phyloP scores from a whole-genome alignment of 2,888 invertebrate genomes.

The Zelleria hepariella region DNA sequence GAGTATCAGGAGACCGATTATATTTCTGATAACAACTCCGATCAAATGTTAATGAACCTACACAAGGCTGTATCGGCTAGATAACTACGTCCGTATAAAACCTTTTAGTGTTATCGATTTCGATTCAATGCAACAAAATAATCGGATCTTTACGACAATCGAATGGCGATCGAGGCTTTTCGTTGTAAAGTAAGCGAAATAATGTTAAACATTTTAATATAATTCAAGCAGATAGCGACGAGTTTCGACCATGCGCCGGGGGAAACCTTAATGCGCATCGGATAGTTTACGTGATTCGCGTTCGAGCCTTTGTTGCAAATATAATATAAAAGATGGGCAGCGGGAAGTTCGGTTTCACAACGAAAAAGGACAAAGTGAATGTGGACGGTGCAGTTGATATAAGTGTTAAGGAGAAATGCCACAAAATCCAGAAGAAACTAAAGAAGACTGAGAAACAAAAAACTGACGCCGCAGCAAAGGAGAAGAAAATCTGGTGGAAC shows the following conservation, averaged over 20 bases:
- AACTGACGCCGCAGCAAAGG: constrained; percentile 50
- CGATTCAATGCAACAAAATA: constrained; percentile 57
- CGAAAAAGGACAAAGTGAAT: constrained; percentile 56
- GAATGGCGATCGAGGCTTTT: constrained; percentile 37
- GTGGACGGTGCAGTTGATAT: constrained; percentile 39
- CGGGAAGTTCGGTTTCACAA: constrained; percentile 55
- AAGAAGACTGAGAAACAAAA: constrained; percentile 66
- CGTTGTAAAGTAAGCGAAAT: constrained; percentile 27
- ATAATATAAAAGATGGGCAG: constrained; percentile 45
- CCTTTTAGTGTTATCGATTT: constrained; percentile 62
- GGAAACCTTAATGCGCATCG: constrained; percentile 30
- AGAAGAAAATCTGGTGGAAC: constrained; percentile 69
- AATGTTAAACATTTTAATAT: constrained; percentile 33
- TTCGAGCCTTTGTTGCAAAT: constrained; percentile 23
- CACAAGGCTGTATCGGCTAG: constrained; percentile 54
- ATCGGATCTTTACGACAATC: constrained; percentile 58
- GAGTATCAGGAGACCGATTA: constrained; percentile 57
- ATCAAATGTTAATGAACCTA: constrained; percentile 54
- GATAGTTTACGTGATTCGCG: constrained; percentile 19
- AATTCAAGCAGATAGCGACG: constrained; percentile 22
- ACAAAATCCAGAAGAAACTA: constrained; percentile 61
- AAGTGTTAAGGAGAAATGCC: constrained; percentile 65
- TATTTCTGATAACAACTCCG: constrained; percentile 47
- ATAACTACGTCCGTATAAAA: constrained; percentile 54
- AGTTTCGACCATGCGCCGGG: constrained; percentile 29